These are phyloP conservation scores for Rhipidura dahli DNA, from an alignment of 2,113 vertebrate genomes.

Conservation along the genomic window DNA sequence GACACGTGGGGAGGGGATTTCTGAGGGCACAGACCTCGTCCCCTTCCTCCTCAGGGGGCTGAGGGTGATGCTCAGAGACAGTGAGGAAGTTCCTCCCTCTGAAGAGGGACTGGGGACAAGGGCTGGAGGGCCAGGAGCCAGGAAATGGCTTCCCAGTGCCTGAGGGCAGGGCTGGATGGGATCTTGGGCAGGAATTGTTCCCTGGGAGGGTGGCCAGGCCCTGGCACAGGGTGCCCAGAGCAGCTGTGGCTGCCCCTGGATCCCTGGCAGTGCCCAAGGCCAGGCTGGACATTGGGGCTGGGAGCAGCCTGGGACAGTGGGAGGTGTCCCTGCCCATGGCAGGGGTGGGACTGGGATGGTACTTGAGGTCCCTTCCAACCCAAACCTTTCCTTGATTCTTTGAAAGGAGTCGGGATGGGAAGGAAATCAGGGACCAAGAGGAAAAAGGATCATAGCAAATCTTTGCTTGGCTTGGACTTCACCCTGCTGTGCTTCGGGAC, in stretches of 20 bases:
- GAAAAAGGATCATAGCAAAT: rapidly evolving
- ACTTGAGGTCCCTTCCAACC: not conserved
- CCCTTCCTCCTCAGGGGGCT: not conserved
- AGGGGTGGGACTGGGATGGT: rapidly evolving
- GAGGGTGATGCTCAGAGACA: rapidly evolving
- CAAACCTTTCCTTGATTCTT: not conserved
- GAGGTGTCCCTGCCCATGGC: not conserved
- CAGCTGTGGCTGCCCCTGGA: not conserved
- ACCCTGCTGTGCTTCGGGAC: not conserved
- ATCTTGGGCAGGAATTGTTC: not conserved
- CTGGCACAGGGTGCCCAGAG: not conserved
- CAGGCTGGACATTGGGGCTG: not conserved
- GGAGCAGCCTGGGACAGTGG: not conserved
- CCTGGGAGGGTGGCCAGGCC: not conserved
- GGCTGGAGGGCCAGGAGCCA: not conserved
- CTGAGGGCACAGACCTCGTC: not conserved
- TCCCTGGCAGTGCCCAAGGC: not conserved
- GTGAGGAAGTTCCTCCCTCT: not conserved
- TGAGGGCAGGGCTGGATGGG: not conserved
- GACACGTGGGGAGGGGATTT: not conserved
- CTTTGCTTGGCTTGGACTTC: not conserved
- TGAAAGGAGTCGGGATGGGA: not conserved
- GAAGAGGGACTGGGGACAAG: not conserved
- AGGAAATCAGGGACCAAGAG: not conserved
- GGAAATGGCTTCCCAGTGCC: not conserved